Conservation (phyloP, 92 coral and sea anemone genomes). For the Umimayanthus chanpuru region DNA sequence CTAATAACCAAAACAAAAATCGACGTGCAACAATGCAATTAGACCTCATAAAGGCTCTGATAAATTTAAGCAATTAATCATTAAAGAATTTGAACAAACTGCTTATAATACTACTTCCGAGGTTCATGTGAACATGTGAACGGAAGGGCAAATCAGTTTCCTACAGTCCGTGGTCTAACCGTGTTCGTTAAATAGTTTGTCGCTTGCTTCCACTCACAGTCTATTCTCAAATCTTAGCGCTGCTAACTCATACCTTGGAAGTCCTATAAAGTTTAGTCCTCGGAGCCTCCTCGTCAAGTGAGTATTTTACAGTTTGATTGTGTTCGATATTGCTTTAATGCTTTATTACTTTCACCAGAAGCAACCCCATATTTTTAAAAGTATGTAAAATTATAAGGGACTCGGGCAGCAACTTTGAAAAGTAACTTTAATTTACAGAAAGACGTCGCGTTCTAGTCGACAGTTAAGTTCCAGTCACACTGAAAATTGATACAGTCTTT, state of each 20-base stretch:
- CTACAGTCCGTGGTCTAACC: not conserved
- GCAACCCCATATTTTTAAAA: not conserved
- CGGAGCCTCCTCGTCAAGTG: not conserved
- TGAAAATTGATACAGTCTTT: not conserved
- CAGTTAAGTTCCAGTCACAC: not conserved
- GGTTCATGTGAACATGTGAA: constrained; percentile 11
- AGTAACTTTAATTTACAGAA: not conserved
- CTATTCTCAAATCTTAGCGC: not conserved
- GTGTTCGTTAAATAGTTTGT: constrained; percentile 3
- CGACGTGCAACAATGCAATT: constrained; percentile 12
- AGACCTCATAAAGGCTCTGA: constrained; percentile 17
- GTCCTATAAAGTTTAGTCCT: no score
- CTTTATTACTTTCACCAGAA: not conserved
- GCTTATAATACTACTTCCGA: constrained; percentile 9
- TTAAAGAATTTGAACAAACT: constrained; percentile 21
- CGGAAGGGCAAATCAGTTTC: constrained; percentile 7
- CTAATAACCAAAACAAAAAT: constrained; percentile 2
- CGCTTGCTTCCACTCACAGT: not conserved
- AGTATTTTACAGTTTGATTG: not conserved
- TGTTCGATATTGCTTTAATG: not conserved
- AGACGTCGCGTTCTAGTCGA: not conserved
- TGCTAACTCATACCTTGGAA: not conserved
- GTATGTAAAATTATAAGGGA: no score
- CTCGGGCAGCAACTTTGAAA: not conserved
- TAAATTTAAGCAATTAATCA: constrained; percentile 22